Conservation (phyloP, 2,113 vertebrate genomes). For the Nothobranchius furzeri region DNA sequence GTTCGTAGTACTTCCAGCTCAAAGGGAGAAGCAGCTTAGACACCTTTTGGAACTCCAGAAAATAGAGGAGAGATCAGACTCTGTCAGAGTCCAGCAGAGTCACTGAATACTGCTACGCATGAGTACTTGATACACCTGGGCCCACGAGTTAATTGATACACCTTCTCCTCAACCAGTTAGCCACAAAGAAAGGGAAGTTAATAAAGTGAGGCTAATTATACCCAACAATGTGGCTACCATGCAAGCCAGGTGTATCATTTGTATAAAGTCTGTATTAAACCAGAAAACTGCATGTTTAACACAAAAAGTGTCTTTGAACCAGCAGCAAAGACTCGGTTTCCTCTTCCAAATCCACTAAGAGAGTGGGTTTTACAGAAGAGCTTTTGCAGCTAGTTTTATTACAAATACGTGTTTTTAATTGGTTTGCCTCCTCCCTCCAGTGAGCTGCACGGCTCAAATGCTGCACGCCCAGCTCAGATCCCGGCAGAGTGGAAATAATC, state of each 20-base stretch:
- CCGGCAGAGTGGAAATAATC: constrained; percentile 32
- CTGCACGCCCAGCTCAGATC: neutral
- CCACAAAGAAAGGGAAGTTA: constrained; percentile 2
- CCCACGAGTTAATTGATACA: constrained; percentile 21
- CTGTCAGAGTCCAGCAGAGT: neutral
- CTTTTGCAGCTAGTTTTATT: neutral
- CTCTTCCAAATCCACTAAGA: neutral
- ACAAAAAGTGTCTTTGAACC: neutral
- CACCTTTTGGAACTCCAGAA: neutral
- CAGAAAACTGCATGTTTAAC: neutral
- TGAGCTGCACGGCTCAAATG: neutral
- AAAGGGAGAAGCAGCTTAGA: no score
- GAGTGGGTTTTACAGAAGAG: neutral
- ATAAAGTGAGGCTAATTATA: constrained; percentile 6
- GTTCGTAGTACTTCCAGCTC: no score
- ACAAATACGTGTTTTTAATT: constrained; percentile 2
- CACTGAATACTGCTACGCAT: constrained; percentile 20
- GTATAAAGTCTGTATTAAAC: neutral
- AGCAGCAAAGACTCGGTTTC: neutral
- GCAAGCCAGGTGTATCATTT: neutral
- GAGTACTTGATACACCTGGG: constrained; percentile 19
- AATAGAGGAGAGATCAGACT: neutral
- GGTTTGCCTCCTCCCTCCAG: neutral
- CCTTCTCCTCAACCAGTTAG: constrained; percentile 10
- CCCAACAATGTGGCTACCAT: constrained; percentile 4